Evolutionary conservation across 2,797 vertebrate species (phyloP), one percentile per base, ranked within the genome.

Genomic region (Silurus lanzhouensis): DNA sequence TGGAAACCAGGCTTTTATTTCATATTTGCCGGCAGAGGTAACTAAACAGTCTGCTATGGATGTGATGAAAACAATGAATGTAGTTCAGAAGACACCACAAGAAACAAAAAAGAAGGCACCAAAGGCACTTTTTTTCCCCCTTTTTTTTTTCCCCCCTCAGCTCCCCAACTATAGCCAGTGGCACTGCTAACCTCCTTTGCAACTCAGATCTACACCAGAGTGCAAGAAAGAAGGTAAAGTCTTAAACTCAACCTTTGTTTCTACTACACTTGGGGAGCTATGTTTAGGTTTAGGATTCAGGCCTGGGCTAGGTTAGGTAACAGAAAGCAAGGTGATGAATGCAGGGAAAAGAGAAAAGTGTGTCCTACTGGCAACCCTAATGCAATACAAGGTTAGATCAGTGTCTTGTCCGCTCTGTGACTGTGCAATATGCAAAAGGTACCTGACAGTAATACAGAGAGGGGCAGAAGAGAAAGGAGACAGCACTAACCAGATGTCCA

Each of bases 1-100:
- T 95, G 94, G 94, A 92, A 94, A 95, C 95, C 66, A 38, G 88
- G 84, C 90, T 86, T 92, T 93, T 92, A 92, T 92, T 93, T 90
- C 84, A 89, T 93, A 90, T 92, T 91, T 91, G 87, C 88, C 87
- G 85, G 87, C 76, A 86, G 83, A 89, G 84, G 86, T 88, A 91
- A 88, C 90, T 90, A 90, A 91, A 87, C 84, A 89, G 85, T 82
- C 82, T 44, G 72, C 66, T 83, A 15, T 79, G 85, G 63, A 86
- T 61, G 82, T 7, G 66, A 88, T 88, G 84, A 90, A 85, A 84
- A 86, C 13, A 61, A 84, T 87, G 67, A 70, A 85, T 87, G 82
- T 75, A 44, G 81, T 44, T 60, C 57, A 74, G 38, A 64, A 72
- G 70, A 80, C 71, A 57, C 76, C 61, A 82, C 60, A 55, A 64